Percentiles rank a stretch among this genome's conserved stretches.
These are phyloP conservation scores for Odontesthes bonariensis DNA, from an alignment of 2,113 vertebrate genomes.

Conservation along the genomic window DNA sequence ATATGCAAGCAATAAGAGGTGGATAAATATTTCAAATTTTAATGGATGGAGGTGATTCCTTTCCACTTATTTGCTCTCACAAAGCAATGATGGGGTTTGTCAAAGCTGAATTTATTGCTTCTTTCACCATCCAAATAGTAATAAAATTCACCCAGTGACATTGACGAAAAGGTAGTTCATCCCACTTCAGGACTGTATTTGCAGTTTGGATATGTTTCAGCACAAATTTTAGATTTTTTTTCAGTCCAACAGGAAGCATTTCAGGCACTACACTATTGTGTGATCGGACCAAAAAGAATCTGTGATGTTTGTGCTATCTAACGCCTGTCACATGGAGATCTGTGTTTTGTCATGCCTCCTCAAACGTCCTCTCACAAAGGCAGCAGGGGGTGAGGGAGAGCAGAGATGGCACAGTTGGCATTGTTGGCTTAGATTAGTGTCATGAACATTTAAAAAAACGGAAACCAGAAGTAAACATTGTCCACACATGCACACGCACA, in stretches of 20 bases:
- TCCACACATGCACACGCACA: neutral
- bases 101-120: neutral
- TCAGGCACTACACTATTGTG: neutral
- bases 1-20: conserved; percentile 19
- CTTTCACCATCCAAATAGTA: neutral
- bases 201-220: conserved; percentile 9
- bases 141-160: neutral
- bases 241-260: conserved; percentile 16
- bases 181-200: neutral
- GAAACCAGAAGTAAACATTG: conserved; percentile 37
- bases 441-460: conserved; percentile 30
- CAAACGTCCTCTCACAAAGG: conserved; percentile 30
- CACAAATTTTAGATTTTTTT: conserved; percentile 8
- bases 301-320: conserved; percentile 9
- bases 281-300: conserved; percentile 3
- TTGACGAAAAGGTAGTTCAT: neutral
- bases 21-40: conserved; percentile 64
- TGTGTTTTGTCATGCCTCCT: conserved; percentile 35
- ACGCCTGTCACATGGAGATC: conserved; percentile 32
- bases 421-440: conserved; percentile 57
- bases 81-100: conserved; percentile 15
- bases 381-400: conserved; percentile 7
- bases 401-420: conserved; percentile 35
- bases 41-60: conserved; percentile 51
- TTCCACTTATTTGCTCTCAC: conserved; percentile 27